Conservation (phyloP, 2,888 invertebrate genomes). For the Pyralis farinalis region DNA sequence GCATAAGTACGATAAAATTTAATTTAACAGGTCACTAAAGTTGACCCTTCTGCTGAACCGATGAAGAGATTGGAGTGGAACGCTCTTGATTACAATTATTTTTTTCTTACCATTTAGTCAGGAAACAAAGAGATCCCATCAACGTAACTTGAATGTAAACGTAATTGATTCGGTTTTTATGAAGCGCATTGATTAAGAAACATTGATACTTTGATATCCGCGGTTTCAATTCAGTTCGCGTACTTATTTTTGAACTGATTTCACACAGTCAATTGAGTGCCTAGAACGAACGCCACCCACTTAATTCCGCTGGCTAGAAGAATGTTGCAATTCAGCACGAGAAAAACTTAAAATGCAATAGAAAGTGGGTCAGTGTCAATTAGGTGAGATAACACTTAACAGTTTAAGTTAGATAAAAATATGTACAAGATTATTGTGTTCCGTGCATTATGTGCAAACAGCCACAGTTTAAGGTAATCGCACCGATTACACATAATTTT, state of each 20-base stretch:
- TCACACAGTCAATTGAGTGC: conserved; percentile 8
- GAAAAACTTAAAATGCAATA: conserved; percentile 36
- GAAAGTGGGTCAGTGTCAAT: conserved; percentile 63
- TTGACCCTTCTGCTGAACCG: conserved; percentile 36
- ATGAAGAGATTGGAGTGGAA: conserved; percentile 42
- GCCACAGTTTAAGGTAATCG: too few species aligned
- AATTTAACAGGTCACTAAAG: conserved; percentile 62
- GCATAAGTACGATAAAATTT: background rate
- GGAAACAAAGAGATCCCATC: conserved; percentile 48
- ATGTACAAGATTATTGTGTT: background rate
- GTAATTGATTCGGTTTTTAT: conserved; percentile 46
- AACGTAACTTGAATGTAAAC: conserved; percentile 26
- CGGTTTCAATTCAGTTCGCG: background rate
- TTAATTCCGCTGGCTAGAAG: background rate
- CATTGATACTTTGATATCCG: conserved; percentile 4
- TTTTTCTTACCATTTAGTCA: conserved; percentile 35
- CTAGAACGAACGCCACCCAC: conserved; percentile 13
- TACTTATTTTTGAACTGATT: background rate
- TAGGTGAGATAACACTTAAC: conserved; percentile 4
- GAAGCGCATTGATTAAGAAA: conserved; percentile 12
- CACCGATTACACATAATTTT: too few species aligned
- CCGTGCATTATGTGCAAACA: too few species aligned
- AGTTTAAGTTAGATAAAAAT: background rate
- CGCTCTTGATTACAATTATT: conserved; percentile 38
- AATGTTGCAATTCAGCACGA: conserved; percentile 27